Percentiles rank a stretch among this genome's conserved stretches.
Conservation (phyloP, 2,888 invertebrate species). For the Athetis lepigone region DNA sequence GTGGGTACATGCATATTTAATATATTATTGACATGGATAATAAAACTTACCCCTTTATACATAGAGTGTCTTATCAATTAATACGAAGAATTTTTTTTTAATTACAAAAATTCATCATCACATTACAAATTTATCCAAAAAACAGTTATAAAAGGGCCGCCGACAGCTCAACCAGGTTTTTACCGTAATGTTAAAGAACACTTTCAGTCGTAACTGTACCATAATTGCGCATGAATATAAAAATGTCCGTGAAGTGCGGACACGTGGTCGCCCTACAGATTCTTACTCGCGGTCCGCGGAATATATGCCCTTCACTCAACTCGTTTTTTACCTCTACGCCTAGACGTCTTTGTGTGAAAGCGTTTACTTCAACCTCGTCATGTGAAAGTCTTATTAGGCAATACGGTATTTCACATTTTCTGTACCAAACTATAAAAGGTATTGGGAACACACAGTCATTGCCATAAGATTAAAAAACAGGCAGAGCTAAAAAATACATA, state of each 20-base stretch:
- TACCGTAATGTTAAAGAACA: neutral
- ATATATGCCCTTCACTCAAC: slow-evolving; percentile 53
- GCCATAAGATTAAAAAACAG: too few species aligned
- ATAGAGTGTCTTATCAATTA: too few species aligned
- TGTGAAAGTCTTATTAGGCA: neutral
- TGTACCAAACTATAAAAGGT: neutral
- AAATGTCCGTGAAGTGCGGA: neutral
- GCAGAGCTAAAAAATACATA: too few species aligned
- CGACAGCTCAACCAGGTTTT: neutral
- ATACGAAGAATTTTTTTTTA: too few species aligned
- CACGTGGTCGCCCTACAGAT: slow-evolving; percentile 11
- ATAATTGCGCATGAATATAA: neutral
- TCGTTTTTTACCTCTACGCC: slow-evolving; percentile 47
- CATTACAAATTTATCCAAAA: too few species aligned
- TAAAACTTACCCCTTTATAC: too few species aligned
- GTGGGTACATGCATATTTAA: too few species aligned
- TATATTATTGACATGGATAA: too few species aligned
- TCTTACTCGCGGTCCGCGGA: slow-evolving; percentile 42
- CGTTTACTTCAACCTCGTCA: neutral
- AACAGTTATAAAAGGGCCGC: neutral
- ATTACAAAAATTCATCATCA: too few species aligned
- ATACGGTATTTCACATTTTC: neutral
- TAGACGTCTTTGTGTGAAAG: slow-evolving; percentile 26
- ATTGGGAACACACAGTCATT: too few species aligned
- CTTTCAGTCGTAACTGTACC: neutral